Conservation (phyloP, 37 sponge, comb jelly and placozoan genomes). For the Tethya wilhelma region DNA sequence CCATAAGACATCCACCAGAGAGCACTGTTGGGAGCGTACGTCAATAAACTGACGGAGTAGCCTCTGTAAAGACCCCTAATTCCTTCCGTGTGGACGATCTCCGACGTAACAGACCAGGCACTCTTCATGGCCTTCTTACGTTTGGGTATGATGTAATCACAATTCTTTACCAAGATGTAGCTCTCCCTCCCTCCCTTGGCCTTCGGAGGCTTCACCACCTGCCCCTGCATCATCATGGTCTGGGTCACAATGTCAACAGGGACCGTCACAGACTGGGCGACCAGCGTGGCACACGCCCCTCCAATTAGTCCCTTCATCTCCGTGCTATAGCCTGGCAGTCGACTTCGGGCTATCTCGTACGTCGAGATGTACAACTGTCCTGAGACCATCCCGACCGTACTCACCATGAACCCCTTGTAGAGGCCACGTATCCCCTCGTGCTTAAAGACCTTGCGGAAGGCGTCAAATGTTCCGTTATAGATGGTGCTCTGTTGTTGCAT, state of each 20-base stretch:
- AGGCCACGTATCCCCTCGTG: slow-evolving; percentile 89
- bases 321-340: slow-evolving; percentile 51
- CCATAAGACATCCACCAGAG: slow-evolving; percentile 93
- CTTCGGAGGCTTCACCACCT: slow-evolving; percentile 10
- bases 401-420: slow-evolving; percentile 89
- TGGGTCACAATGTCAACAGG: slow-evolving; percentile 95
- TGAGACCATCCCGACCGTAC: slow-evolving; percentile 70
- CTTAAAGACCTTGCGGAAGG: slow-evolving; percentile 73
- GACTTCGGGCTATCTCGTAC: slow-evolving; percentile 81
- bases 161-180: slow-evolving; percentile 53
- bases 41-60: slow-evolving; percentile 84
- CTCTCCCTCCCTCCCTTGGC: background rate
- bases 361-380: slow-evolving; percentile 94
- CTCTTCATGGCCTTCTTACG: slow-evolving; percentile 28
- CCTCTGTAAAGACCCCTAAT: slow-evolving; percentile 87
- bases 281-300: slow-evolving; percentile 78
- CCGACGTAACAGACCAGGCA: slow-evolving; percentile 37
- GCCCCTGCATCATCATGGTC: slow-evolving; percentile 89
- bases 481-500: slow-evolving; percentile 77
- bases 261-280: slow-evolving; percentile 89
- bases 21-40: slow-evolving; percentile 92
- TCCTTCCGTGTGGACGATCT: slow-evolving; percentile 72
- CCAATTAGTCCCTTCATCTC: slow-evolving; percentile 84
- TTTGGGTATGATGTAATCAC: slow-evolving; percentile 43
- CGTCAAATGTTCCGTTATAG: slow-evolving; percentile 92